Base-by-base conservation (phyloP, 2,888 invertebrate species). In the Gastrophysa polygoni region DNA sequence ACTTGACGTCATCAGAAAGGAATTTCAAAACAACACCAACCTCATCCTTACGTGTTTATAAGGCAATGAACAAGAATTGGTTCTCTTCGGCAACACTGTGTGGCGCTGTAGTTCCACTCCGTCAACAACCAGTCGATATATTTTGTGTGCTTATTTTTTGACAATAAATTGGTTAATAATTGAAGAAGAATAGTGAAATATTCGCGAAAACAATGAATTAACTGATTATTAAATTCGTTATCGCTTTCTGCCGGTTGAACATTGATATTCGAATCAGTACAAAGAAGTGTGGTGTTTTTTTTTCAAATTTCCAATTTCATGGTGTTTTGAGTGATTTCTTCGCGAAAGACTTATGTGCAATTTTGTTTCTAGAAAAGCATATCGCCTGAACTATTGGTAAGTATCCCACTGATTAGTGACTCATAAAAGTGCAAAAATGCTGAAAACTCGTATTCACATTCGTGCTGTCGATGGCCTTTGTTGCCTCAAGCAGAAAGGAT, bases 111-210 rank as follows among this genome's bases (percentile, higher is more conserved):
- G n/a, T n/a, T n/a, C 3, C 3, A 24, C 7, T 24, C 38, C 73
- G 70, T 73, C 69, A 71, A 57, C 63, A 68, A 72, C 72, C 75
- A 78, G 80, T 81, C 80, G 76, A 80, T 80, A 80, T 75, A 59
- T 76, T 74, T 24, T 24, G 24, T 24, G 24, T 24, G 2, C 14
- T 2, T 71, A 68, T 72, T 67, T 66, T 75, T 77, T 76, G 77
- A 78, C 78, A 78, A 78, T 78, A 78, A 78, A 77, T 72, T 74
- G 78, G 78, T 79, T 78, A 80, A 77, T 77, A 71, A 70, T 72
- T 66, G 59, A 61, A 63, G n/a, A 72, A 72, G 11, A 38, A 38
- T 38, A 38, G 3, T 1, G 2, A 38, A 38, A 38, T 38, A 3
- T 38, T 14, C 38, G n/a, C 38, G 38, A 38, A 38, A 1, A 38